Conservation (phyloP, 2,113 vertebrate genomes). For the Crotalus viridis region DNA sequence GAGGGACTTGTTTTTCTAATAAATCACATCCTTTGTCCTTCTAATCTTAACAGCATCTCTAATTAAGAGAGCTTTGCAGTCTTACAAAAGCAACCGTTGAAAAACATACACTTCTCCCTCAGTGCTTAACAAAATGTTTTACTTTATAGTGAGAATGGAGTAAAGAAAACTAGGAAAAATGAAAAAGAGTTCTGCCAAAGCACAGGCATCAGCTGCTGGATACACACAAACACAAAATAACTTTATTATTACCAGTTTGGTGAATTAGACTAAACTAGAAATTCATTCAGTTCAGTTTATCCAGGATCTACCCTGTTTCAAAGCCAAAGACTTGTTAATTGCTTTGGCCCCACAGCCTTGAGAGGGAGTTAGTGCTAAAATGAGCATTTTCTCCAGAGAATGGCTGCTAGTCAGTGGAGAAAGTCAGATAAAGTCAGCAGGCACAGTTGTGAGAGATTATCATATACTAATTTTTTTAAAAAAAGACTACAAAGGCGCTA, state of each 20-base stretch:
- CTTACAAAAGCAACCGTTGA: background rate
- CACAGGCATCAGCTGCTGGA: conserved; percentile 12
- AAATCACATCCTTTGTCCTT: conserved; percentile 6
- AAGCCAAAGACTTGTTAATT: background rate
- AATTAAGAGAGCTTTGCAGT: conserved; percentile 13
- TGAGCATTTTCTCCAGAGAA: background rate
- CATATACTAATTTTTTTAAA: background rate
- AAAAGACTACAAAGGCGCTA: background rate
- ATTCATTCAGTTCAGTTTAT: background rate
- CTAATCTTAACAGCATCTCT: conserved; percentile 9
- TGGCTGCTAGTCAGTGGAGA: background rate
- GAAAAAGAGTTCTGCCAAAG: background rate
- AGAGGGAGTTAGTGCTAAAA: background rate
- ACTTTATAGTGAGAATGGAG: background rate
- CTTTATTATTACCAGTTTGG: conserved; percentile 16
- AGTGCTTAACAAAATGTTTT: conserved; percentile 1
- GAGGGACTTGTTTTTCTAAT: conserved; percentile 10
- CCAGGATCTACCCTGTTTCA: background rate
- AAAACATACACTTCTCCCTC: background rate
- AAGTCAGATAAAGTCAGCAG: conserved; percentile 1
- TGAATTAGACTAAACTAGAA: background rate
- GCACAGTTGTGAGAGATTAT: background rate
- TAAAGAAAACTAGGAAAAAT: conserved; percentile 13
- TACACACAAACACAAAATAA: conserved; percentile 18
- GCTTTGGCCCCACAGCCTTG: background rate